phyloP scores from a whole-genome alignment of 2,888 invertebrate genomes.

The Theretra japonica region DNA sequence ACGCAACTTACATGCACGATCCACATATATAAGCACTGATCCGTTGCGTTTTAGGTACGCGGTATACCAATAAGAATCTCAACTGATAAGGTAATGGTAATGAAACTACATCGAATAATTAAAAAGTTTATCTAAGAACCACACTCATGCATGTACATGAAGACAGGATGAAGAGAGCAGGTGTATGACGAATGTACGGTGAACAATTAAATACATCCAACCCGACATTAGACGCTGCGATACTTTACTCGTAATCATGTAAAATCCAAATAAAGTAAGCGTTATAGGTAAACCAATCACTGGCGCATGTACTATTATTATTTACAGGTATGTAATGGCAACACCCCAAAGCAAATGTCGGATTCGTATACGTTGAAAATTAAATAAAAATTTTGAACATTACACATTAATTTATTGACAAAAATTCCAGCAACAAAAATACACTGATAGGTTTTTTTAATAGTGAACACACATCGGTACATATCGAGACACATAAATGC shows the following conservation, averaged over 20 bases:
- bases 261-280: constrained; percentile 63
- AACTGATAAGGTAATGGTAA: constrained; percentile 57
- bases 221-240: constrained; percentile 72
- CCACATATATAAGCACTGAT: constrained; percentile 5
- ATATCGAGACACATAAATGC: constrained; percentile 70
- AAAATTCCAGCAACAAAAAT: neutral
- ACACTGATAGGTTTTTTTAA: constrained; percentile 38
- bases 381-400: constrained; percentile 40
- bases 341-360: constrained; percentile 81
- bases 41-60: constrained; percentile 13
- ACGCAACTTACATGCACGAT: constrained; percentile 41
- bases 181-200: constrained; percentile 54
- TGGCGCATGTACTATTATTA: constrained; percentile 62
- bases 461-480: constrained; percentile 23
- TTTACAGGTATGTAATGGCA: constrained; percentile 70
- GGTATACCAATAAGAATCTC: neutral
- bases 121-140: constrained; percentile 63
- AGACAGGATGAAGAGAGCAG: constrained; percentile 47
- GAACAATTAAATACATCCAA: constrained; percentile 64
- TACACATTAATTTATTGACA: constrained; percentile 43
- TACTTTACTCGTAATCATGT: constrained; percentile 37
- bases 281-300: constrained; percentile 83
- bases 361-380: constrained; percentile 59
- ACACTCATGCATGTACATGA: constrained; percentile 83
- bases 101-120: constrained; percentile 45